phyloP scores from a whole-genome alignment of 1,140 invertebrate genomes.

The Pinna nobilis region DNA sequence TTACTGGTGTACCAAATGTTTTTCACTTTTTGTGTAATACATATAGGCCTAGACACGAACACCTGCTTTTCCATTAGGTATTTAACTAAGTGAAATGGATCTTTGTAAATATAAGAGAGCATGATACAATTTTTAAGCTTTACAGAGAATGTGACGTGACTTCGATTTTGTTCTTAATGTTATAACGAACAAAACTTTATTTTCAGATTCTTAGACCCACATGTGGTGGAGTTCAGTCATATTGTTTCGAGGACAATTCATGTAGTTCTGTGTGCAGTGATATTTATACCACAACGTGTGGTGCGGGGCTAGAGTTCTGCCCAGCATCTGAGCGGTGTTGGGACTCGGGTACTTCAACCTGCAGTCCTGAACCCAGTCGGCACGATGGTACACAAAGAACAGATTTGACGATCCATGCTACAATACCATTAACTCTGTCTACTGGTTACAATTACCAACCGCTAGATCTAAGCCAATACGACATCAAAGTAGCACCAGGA shows the following conservation, averaged over 20 bases:
- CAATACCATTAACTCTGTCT: conserved; percentile 15
- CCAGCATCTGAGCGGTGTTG: conserved; percentile 22
- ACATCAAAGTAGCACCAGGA: conserved; percentile 35
- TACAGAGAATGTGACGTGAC: no score
- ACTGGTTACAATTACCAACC: conserved; percentile 36
- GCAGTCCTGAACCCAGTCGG: background rate
- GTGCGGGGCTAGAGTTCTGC: conserved; percentile 17
- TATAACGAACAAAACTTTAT: background rate
- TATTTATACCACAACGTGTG: conserved; percentile 18
- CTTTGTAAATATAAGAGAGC: no score
- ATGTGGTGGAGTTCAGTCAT: conserved; percentile 37
- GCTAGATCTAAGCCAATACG: conserved; percentile 9
- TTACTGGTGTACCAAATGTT: background rate
- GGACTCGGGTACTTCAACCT: conserved; percentile 10
- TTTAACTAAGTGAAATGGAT: no score
- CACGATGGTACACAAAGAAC: conserved; percentile 37
- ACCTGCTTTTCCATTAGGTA: no score
- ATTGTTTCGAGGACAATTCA: conserved; percentile 45
- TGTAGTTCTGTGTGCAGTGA: conserved; percentile 38
- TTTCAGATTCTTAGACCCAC: conserved; percentile 31
- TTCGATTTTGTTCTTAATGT: no score
- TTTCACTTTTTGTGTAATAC: background rate
- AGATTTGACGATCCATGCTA: conserved; percentile 9
- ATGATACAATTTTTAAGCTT: no score
- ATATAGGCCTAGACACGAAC: no score